These are phyloP conservation scores for Megalurothrips usitatus DNA, from an alignment of 2,888 invertebrate species.

Conservation along the genomic window DNA sequence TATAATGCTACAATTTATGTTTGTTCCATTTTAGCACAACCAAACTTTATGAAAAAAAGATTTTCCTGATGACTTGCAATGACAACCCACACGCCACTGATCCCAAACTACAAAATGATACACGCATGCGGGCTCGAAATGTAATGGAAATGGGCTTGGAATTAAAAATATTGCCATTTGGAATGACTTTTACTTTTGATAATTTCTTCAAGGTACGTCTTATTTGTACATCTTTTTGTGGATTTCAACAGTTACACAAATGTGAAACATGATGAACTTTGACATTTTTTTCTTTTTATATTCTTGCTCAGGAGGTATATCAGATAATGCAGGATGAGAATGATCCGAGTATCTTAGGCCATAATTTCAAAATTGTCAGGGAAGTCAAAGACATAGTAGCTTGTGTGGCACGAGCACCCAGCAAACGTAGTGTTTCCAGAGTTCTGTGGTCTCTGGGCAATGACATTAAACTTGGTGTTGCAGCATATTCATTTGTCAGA, in stretches of 20 bases:
- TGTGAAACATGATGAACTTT: background rate
- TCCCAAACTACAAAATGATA: conserved; percentile 27
- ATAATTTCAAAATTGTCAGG: background rate
- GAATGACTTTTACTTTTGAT: background rate
- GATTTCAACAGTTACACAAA: background rate
- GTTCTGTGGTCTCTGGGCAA: background rate
- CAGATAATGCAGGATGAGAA: background rate
- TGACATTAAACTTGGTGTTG: background rate
- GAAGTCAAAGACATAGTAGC: background rate
- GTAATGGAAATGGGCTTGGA: background rate
- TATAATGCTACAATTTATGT: background rate
- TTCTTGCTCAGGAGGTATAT: background rate
- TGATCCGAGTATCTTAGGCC: background rate
- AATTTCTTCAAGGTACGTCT: background rate
- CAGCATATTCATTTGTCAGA: background rate
- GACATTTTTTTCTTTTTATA: background rate
- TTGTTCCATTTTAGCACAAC: conserved; percentile 30
- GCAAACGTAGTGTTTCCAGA: background rate
- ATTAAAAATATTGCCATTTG: background rate
- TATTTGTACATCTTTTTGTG: background rate
- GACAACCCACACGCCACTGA: conserved; percentile 33
- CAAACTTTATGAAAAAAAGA: conserved; percentile 32
- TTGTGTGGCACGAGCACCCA: background rate
- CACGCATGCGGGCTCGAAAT: background rate
- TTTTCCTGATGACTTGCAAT: conserved; percentile 35